Base-by-base conservation (phyloP, 2,888 invertebrate species). In the Ochropacha duplaris region DNA sequence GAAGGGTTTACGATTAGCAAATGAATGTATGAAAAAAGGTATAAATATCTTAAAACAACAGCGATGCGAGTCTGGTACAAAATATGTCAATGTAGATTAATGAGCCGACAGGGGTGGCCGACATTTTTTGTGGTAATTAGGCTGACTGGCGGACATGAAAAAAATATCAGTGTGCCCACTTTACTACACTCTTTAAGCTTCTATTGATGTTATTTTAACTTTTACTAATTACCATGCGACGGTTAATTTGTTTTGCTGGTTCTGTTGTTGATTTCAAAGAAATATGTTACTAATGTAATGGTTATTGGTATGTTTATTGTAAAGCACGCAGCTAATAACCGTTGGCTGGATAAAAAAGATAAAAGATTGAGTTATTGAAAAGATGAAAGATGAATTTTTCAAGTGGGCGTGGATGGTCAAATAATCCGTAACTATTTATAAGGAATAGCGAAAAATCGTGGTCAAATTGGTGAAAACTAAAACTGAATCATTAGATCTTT, bases 71-170 rank as follows among this genome's bases (percentile, higher is more conserved):
- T 57, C 60, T 64, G 63, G 69, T 71, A 61, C 74, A 74, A 82
- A 72, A 82, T 80, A 84, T 78, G 90, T 88, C 91, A 88, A 85
- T 82, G 71, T 68, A 77, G 80, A 92, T 90, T 89, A 82, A 92
- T 88, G 90, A 83, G 72, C 71, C 71, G 60, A 64, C 80, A 68
- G 72, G 86, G 88, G 88, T 87, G 89, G 88, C 76, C 86, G 76
- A 76, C 77, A 77, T 86, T 90, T 90, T 89, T 88, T 88, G 84
- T 88, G 69, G 82, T 85, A 85, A 89, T 89, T 90, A 88, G 81
- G 81, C 73, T 66, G 59, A 16, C 62, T 64, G 59, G 64, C 70
- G 65, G 66, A 64, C 70, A 63, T 59, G 59, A 56, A 72, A 69
- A 60, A 72, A 72, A 61, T 54, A 62, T 49, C 34, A 52, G 22